These are phyloP conservation scores for Oryzias javanicus DNA, from an alignment of 2,113 vertebrate species.

Conservation along the genomic window DNA sequence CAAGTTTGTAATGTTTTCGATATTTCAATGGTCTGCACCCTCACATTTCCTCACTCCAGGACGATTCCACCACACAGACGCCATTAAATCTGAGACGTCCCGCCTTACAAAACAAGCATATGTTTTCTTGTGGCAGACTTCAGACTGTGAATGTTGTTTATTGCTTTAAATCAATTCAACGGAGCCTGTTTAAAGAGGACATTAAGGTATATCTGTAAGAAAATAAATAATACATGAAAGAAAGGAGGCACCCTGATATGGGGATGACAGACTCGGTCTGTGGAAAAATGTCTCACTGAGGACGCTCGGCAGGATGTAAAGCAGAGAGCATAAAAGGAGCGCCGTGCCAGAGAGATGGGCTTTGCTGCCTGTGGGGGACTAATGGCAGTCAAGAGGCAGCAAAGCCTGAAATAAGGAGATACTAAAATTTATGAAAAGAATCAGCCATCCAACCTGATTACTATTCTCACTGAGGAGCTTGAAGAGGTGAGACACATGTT, in stretches of 20 bases:
- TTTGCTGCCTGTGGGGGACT: conserved; percentile 56
- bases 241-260: conserved; percentile 43
- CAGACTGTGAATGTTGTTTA: conserved; percentile 27
- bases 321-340: conserved; percentile 55
- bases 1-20: neutral
- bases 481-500: conserved; percentile 12
- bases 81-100: conserved; percentile 29
- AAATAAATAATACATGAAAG: conserved; percentile 43
- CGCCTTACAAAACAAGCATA: conserved; percentile 24
- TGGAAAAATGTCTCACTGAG: conserved; percentile 54
- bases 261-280: conserved; percentile 22
- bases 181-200: conserved; percentile 45
- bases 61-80: conserved; percentile 33
- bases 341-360: conserved; percentile 53
- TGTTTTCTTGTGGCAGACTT: conserved; percentile 35
- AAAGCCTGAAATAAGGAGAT: conserved; percentile 75
- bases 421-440: conserved; percentile 71
- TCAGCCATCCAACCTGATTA: conserved; percentile 64
- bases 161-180: conserved; percentile 40
- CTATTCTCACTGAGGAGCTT: conserved; percentile 39
- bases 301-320: conserved; percentile 43
- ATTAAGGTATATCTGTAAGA: conserved; percentile 31
- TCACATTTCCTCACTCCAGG: conserved; percentile 3
- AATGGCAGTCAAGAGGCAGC: conserved; percentile 69
- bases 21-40: neutral